Evolutionary conservation across 2,113 vertebrate genomes (phyloP).

Genomic region (Gnathonemus longibarbis): DNA sequence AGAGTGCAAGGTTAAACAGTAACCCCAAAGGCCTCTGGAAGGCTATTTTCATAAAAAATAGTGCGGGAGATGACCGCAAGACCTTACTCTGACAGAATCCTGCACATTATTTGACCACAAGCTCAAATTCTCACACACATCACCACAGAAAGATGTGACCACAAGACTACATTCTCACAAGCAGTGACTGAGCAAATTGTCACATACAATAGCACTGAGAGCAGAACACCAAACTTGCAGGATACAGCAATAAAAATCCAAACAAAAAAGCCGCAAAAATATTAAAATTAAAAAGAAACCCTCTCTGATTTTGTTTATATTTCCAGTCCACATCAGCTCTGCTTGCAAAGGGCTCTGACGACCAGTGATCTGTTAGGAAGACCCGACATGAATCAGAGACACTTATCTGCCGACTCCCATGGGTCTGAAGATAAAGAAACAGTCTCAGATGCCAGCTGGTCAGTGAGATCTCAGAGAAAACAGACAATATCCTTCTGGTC

Average conservation of each 20-base stretch:
- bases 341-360: neutral
- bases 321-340: neutral
- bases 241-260: neutral
- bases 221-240: neutral
- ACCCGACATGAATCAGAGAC: neutral
- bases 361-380: neutral
- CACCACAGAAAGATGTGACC: neutral
- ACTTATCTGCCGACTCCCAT: neutral
- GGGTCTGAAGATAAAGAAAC: neutral
- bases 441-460: neutral
- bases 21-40: neutral
- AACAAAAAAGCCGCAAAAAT: neutral
- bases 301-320: neutral
- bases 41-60: neutral
- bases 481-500: slow-evolving; percentile 5
- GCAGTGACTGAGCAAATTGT: neutral
- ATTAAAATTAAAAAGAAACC: neutral
- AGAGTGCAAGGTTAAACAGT: slow-evolving; percentile 1
- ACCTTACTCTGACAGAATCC: neutral
- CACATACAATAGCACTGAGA: neutral
- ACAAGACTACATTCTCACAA: neutral
- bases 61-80: neutral
- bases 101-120: neutral
- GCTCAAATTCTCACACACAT: neutral
- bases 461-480: neutral